These are phyloP conservation scores for Phallusia fumigata DNA, from an alignment of 23 tunicate genomes.

Conservation along the genomic window DNA sequence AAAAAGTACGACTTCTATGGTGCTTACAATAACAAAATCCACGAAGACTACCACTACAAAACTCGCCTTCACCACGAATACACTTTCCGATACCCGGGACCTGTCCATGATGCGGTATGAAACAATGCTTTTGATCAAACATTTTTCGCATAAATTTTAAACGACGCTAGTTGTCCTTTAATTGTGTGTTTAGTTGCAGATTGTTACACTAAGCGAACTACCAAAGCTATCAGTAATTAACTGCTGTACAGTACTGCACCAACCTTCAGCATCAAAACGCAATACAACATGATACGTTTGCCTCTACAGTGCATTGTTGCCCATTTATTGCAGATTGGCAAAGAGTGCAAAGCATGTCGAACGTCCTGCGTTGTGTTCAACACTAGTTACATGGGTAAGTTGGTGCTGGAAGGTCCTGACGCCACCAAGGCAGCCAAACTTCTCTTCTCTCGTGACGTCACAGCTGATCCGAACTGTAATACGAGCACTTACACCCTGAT, in stretches of 20 bases:
- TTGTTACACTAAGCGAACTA: too few relatives aligned
- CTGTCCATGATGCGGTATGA: conserved; percentile 49
- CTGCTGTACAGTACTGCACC: too few relatives aligned
- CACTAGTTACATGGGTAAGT: conserved; percentile 78
- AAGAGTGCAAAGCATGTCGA: conserved; percentile 70
- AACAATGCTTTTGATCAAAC: not conserved
- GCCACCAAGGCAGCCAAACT: conserved; percentile 58
- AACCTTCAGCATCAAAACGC: too few relatives aligned
- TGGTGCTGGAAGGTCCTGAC: conserved; percentile 68
- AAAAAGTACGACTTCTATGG: conserved; percentile 74
- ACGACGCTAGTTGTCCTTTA: not conserved
- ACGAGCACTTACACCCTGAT: conserved; percentile 83
- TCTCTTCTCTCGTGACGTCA: conserved; percentile 79
- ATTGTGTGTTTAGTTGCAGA: too few relatives aligned
- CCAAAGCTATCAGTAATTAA: too few relatives aligned
- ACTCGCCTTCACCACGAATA: conserved; percentile 52
- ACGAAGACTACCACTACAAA: conserved; percentile 43
- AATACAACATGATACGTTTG: too few relatives aligned
- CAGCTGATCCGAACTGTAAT: not conserved
- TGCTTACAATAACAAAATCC: conserved; percentile 42
- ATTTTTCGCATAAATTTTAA: not conserved
- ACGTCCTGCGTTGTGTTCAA: conserved; percentile 60
- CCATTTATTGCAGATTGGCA: conserved; percentile 40
- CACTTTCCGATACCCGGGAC: conserved; percentile 65
- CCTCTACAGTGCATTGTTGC: too few relatives aligned